phyloP scores from a whole-genome alignment of 2,797 vertebrate species.

The Cygnus olor region DNA sequence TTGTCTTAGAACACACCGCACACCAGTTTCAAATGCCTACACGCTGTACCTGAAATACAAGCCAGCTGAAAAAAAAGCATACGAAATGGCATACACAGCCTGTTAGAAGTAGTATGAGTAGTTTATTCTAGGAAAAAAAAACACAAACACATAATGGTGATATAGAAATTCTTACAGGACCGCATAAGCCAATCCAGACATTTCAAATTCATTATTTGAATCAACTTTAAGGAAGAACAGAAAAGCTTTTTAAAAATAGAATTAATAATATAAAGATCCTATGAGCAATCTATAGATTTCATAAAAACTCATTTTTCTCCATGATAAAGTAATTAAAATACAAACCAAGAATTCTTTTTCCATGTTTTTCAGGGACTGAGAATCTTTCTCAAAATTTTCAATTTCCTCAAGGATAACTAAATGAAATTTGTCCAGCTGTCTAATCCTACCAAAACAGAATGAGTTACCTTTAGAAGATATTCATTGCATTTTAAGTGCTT shows the following conservation, averaged over 20 bases:
- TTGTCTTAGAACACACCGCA: neutral
- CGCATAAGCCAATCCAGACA: neutral
- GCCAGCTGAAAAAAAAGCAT: neutral
- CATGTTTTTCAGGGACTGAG: slow-evolving; percentile 83
- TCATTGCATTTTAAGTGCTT: neutral
- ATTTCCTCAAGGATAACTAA: slow-evolving; percentile 84
- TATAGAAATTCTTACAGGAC: neutral
- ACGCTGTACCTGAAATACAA: neutral
- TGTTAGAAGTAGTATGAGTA: neutral
- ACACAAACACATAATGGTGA: neutral
- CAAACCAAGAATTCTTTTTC: slow-evolving; percentile 90
- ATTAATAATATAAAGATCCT: neutral
- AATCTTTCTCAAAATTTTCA: slow-evolving; percentile 86
- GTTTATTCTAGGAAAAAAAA: neutral
- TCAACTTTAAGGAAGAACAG: neutral
- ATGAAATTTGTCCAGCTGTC: slow-evolving; percentile 83
- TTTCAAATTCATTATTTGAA: neutral
- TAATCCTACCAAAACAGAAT: slow-evolving; percentile 80
- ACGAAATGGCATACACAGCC: neutral
- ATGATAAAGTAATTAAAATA: slow-evolving; percentile 1
- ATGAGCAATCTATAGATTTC: neutral
- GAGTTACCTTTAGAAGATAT: neutral
- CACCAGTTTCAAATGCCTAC: neutral
- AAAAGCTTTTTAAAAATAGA: neutral
- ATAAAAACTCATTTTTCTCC: neutral